These are phyloP conservation scores for Drosophila sproati DNA, from an alignment of 1,140 invertebrate genomes.

Conservation along the genomic window DNA sequence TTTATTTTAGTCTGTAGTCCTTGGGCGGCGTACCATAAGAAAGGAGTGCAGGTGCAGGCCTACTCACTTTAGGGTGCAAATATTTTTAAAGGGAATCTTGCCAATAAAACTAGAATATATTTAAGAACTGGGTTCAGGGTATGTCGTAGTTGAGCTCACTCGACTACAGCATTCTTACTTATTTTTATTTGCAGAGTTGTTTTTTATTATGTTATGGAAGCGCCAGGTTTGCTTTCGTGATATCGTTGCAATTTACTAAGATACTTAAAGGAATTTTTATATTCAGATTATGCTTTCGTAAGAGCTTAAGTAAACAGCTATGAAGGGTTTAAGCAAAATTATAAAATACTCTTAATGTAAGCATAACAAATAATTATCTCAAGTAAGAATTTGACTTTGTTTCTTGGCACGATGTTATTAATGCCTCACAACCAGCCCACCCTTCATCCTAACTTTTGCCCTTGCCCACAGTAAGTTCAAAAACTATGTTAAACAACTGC, in stretches of 20 bases:
- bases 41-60: too few relatives aligned
- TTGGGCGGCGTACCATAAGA: too few relatives aligned
- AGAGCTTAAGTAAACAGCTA: background rate
- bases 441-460: background rate
- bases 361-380: conserved; percentile 41
- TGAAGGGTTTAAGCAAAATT: background rate
- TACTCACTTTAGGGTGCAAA: too few relatives aligned
- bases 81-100: too few relatives aligned
- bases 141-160: too few relatives aligned
- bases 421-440: conserved; percentile 10
- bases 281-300: background rate
- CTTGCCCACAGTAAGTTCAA: background rate
- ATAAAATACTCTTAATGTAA: conserved; percentile 6
- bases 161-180: too few relatives aligned
- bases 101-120: too few relatives aligned
- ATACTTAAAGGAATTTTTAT: background rate
- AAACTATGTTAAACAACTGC: conserved; percentile 39
- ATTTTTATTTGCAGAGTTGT: too few relatives aligned
- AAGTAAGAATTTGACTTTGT: conserved; percentile 14
- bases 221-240: too few relatives aligned
- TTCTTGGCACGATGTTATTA: background rate
- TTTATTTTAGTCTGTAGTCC: too few relatives aligned
- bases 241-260: too few relatives aligned
- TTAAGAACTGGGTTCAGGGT: too few relatives aligned
- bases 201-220: background rate